Percentiles rank a stretch among this genome's conserved stretches.
These are phyloP conservation scores for Aplysina aerophoba DNA, from an alignment of 37 sponge, comb jelly and placozoan species.

Conservation along the genomic window DNA sequence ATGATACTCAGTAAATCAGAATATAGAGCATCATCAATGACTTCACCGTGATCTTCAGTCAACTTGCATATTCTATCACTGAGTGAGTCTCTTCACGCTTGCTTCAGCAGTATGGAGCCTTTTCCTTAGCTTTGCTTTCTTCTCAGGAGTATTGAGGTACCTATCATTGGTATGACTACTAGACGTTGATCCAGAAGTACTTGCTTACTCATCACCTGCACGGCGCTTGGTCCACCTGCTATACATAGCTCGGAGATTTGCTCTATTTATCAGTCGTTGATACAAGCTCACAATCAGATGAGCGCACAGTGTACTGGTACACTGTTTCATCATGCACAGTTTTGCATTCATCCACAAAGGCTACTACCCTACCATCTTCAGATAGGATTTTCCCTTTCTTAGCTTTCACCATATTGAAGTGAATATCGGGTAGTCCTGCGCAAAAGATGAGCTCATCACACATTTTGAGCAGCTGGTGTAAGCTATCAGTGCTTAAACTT, in stretches of 20 bases:
- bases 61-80: slow-evolving; percentile 16
- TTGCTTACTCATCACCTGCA: neutral
- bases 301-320: slow-evolving; percentile 26
- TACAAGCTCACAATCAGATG: slow-evolving; percentile 34
- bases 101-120: neutral
- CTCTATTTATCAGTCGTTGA: slow-evolving; percentile 29
- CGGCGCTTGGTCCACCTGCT: slow-evolving; percentile 22
- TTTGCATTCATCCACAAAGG: neutral
- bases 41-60: slow-evolving; percentile 25
- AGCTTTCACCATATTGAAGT: slow-evolving; percentile 28
- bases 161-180: slow-evolving; percentile 45
- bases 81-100: no score
- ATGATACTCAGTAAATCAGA: slow-evolving; percentile 33
- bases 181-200: neutral
- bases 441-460: neutral
- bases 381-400: slow-evolving; percentile 47
- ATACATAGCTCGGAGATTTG: slow-evolving; percentile 33
- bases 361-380: slow-evolving; percentile 28
- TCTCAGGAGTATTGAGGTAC: slow-evolving; percentile 47
- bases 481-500: neutral
- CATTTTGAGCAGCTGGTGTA: neutral
- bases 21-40: slow-evolving; percentile 37
- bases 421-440: slow-evolving; percentile 38
- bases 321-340: slow-evolving; percentile 15
- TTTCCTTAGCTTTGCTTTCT: slow-evolving; percentile 13